Conservation (phyloP, 2,797 vertebrate species). For the Poliocrania exsul region DNA sequence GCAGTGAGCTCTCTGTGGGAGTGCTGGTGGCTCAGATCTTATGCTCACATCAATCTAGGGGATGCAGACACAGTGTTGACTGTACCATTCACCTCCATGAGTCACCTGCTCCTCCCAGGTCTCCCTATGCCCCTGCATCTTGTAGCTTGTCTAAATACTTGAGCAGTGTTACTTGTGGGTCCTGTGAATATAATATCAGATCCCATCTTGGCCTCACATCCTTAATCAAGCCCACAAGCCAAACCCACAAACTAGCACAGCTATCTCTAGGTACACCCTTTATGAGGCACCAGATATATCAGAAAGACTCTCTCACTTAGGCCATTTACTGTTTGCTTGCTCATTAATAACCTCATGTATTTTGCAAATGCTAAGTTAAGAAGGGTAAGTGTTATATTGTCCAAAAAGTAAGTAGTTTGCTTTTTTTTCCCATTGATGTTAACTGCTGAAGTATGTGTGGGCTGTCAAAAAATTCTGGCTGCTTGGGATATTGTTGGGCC, state of each 20-base stretch:
- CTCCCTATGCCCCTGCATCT: not conserved
- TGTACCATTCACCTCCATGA: accelerated
- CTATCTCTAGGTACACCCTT: not conserved
- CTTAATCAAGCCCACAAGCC: not conserved
- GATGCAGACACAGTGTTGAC: not conserved
- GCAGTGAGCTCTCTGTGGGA: not conserved
- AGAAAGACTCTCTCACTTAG: not conserved
- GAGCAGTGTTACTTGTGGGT: not conserved
- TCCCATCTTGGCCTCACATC: not conserved
- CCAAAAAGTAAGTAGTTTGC: not conserved
- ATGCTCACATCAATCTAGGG: not conserved
- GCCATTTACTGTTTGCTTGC: not conserved
- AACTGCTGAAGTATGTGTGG: not conserved
- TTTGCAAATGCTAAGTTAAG: not conserved
- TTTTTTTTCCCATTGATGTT: not conserved
- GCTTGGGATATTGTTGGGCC: not conserved
- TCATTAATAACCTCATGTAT: not conserved
- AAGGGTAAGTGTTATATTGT: not conserved
- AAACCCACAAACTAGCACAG: not conserved
- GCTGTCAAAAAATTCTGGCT: not conserved
- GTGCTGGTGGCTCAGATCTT: not conserved
- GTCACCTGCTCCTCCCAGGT: not conserved
- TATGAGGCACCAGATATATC: accelerated
- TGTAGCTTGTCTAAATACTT: not conserved
- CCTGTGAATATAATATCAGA: not conserved